These are phyloP conservation scores for Aurelia aurita complex sp. Pacific DNA, from an alignment of 30 jellyfish, hydroid and myxozoan species.

Conservation along the genomic window DNA sequence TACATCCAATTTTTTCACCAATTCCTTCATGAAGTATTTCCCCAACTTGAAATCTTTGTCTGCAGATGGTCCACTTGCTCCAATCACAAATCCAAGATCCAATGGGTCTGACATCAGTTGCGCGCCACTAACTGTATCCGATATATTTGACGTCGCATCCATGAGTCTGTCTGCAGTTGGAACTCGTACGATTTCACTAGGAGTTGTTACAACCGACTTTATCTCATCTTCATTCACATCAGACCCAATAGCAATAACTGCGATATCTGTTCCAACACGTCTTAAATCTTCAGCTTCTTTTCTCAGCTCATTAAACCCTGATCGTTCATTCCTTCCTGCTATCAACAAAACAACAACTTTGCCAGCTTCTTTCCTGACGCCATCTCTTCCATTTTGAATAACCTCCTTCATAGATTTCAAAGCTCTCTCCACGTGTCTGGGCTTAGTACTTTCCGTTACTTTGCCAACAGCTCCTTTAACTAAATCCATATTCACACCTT, in stretches of 20 bases:
- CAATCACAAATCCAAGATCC: conserved; percentile 58
- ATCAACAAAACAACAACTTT: conserved; percentile 34
- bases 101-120: background rate
- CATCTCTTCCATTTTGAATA: background rate
- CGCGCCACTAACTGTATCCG: background rate
- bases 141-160: conserved; percentile 4
- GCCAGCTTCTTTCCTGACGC: conserved; percentile 26
- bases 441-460: background rate
- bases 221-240: conserved; percentile 24
- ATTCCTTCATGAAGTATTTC: conserved; percentile 9
- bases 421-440: conserved; percentile 19
- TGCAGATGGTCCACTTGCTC: conserved; percentile 53
- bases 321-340: conserved; percentile 15
- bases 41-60: conserved; percentile 38
- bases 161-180: conserved; percentile 5
- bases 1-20: conserved; percentile 19
- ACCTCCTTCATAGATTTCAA: background rate
- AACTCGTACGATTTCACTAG: background rate
- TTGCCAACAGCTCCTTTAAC: conserved; percentile 6
- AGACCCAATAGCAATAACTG: conserved; percentile 40
- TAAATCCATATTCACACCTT: conserved; percentile 2
- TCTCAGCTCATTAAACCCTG: background rate
- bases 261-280: conserved; percentile 15
- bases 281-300: background rate
- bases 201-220: conserved; percentile 16